phyloP scores from a whole-genome alignment of 2,888 invertebrate genomes.

The Molorchus minor region DNA sequence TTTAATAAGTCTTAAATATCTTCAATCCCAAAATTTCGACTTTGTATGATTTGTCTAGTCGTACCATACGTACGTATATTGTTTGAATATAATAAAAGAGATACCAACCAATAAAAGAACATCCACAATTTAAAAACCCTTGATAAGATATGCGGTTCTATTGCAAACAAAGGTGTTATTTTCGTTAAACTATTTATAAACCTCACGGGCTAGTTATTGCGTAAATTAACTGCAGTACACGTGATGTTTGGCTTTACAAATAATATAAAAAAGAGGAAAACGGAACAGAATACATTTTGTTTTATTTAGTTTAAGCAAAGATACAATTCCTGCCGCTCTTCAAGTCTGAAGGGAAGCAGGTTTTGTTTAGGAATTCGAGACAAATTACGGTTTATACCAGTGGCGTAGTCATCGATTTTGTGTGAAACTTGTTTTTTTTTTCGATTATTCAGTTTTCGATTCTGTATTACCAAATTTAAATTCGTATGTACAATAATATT shows the following conservation, averaged over 20 bases:
- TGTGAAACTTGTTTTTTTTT: no score
- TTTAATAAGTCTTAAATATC: no score
- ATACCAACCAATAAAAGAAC: no score
- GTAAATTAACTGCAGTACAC: not conserved
- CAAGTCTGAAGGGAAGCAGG: not conserved
- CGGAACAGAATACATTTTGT: not conserved
- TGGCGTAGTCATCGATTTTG: not conserved
- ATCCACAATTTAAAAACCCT: no score
- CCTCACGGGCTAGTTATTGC: not conserved
- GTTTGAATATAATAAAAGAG: no score
- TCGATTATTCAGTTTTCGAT: no score
- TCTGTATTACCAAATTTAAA: not conserved
- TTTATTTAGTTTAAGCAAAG: not conserved
- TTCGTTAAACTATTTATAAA: not conserved
- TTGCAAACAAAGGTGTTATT: not conserved
- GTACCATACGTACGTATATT: no score
- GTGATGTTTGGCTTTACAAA: not conserved
- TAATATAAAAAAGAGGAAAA: not conserved
- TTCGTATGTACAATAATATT: no score
- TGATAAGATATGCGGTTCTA: not conserved
- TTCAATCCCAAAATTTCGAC: no score
- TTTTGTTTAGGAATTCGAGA: slow-evolving; percentile 5
- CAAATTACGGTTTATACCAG: slow-evolving; percentile 6
- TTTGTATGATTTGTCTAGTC: no score
- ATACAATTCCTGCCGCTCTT: slow-evolving; percentile 2